These are phyloP conservation scores for Serripes groenlandicus DNA, from an alignment of 2,888 invertebrate species.

Conservation along the genomic window DNA sequence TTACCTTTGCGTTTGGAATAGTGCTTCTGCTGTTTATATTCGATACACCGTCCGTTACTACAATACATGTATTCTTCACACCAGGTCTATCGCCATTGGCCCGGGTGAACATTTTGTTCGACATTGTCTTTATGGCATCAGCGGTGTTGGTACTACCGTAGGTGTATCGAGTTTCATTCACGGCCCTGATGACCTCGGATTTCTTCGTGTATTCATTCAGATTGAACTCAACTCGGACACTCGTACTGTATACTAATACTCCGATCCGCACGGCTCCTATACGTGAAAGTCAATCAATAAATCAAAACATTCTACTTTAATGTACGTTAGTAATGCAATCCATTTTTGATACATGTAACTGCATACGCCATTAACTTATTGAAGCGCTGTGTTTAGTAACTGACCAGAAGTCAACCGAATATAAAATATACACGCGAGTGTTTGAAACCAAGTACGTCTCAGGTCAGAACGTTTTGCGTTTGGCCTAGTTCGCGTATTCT, in stretches of 20 bases:
- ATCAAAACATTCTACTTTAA: too few species aligned
- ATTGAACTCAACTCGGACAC: slow-evolving; percentile 76
- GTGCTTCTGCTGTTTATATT: slow-evolving; percentile 80
- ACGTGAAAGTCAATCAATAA: neutral
- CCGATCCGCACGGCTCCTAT: slow-evolving; percentile 73
- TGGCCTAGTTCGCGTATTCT: too few species aligned
- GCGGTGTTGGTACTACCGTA: slow-evolving; percentile 84
- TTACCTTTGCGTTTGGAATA: slow-evolving; percentile 77
- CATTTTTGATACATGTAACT: too few species aligned
- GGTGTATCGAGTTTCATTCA: slow-evolving; percentile 75
- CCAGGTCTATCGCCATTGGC: slow-evolving; percentile 79
- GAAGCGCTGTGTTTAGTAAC: too few species aligned
- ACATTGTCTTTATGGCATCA: slow-evolving; percentile 77
- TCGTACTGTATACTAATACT: slow-evolving; percentile 77
- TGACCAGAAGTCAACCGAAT: too few species aligned
- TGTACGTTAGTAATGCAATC: neutral
- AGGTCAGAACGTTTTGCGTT: too few species aligned
- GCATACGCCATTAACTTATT: too few species aligned
- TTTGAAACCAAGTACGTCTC: too few species aligned
- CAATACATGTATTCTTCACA: slow-evolving; percentile 77
- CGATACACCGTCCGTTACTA: slow-evolving; percentile 84
- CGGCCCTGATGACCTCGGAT: slow-evolving; percentile 72
- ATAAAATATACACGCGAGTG: too few species aligned
- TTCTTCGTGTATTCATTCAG: slow-evolving; percentile 73
- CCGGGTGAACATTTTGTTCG: slow-evolving; percentile 74